Evolutionary conservation across 92 coral and sea anemone genomes (phyloP).

Genomic region (Zoanthus sansibaricus): DNA sequence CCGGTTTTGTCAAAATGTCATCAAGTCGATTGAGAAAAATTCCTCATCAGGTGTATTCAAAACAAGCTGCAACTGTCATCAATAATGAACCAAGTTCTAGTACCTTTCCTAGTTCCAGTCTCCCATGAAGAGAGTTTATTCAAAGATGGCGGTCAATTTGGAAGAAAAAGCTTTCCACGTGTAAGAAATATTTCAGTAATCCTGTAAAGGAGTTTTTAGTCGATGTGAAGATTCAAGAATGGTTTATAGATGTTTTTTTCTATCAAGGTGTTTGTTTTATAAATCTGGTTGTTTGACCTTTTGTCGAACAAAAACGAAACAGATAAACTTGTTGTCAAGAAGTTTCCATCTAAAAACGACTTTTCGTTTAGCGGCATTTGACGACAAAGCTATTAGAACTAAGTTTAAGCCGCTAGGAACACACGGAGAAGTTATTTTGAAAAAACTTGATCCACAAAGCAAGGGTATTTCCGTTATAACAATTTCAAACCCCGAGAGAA

Average conservation of each 20-base stretch:
- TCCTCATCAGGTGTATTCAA: too few relatives aligned
- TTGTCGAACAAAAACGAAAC: background rate
- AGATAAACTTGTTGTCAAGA: background rate
- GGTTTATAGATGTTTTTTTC: background rate
- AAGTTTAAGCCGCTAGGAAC: slow-evolving; percentile 59
- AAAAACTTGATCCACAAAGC: slow-evolving; percentile 40
- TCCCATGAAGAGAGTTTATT: background rate
- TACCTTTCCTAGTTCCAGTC: background rate
- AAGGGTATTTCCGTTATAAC: slow-evolving; percentile 75
- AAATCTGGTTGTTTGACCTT: background rate
- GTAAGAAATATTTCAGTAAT: background rate
- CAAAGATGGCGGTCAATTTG: background rate
- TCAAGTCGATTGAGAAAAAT: too few relatives aligned
- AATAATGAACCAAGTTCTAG: background rate
- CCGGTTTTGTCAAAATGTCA: too few relatives aligned
- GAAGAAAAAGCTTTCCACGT: background rate
- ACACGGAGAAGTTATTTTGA: slow-evolving; percentile 72
- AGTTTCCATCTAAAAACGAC: background rate
- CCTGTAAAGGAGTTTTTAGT: background rate
- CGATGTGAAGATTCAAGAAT: background rate
- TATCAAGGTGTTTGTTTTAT: background rate
- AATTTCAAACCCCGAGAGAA: slow-evolving; percentile 72
- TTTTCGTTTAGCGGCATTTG: slow-evolving; percentile 21
- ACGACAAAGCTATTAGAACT: slow-evolving; percentile 63
- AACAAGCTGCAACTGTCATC: background rate